phyloP scores from a whole-genome alignment of 2,797 vertebrate species.

The Lacerta bilineata region DNA sequence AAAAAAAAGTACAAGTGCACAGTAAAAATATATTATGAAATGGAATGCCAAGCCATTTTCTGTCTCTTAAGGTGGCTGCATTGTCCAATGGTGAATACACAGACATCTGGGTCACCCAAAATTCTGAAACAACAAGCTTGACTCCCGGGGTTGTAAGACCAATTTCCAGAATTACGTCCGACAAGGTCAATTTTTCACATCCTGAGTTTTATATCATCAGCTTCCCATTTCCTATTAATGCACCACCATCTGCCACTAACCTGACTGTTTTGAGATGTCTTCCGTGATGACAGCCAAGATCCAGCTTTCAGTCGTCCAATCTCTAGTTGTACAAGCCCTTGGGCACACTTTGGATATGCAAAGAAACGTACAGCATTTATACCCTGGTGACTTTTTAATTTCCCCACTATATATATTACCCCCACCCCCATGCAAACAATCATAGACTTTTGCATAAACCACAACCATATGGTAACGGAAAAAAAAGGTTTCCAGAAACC shows the following conservation, averaged over 20 bases:
- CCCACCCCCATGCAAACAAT: background rate
- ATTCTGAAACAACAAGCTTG: background rate
- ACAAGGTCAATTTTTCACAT: background rate
- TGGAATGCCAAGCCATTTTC: background rate
- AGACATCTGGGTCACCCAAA: background rate
- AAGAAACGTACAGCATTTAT: conserved; percentile 35
- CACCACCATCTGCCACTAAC: conserved; percentile 76
- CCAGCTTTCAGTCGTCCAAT: conserved; percentile 91
- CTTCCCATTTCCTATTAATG: conserved; percentile 1
- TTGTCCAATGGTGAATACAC: background rate
- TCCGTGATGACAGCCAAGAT: conserved; percentile 89
- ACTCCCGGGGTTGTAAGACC: background rate
- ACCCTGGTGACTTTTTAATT: background rate
- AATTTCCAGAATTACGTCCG: background rate
- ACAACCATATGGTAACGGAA: background rate
- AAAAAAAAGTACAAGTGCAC: background rate
- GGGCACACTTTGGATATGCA: conserved; percentile 85
- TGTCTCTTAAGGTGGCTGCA: background rate
- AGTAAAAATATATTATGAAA: background rate
- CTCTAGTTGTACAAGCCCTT: conserved; percentile 90
- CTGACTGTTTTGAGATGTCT: conserved; percentile 87
- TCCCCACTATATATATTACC: conserved; percentile 30
- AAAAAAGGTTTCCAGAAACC: background rate
- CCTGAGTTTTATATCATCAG: background rate
- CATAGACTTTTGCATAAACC: background rate